phyloP scores from a whole-genome alignment of 2,797 vertebrate genomes.

The Cossypha dichroa region DNA sequence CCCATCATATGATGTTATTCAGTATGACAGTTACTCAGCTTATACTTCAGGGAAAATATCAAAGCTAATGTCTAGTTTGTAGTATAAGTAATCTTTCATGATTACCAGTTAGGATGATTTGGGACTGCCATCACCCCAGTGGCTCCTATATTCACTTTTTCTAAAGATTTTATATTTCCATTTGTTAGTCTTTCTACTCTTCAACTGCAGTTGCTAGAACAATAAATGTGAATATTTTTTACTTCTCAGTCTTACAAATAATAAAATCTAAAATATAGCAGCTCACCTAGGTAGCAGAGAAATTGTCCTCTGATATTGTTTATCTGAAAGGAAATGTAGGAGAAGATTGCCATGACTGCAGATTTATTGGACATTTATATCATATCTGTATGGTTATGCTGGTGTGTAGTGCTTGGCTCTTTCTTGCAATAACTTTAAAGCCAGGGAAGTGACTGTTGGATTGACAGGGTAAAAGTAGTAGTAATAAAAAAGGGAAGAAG shows the following conservation, averaged over 20 bases:
- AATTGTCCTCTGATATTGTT: slow-evolving; percentile 18
- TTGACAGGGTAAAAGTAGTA: slow-evolving; percentile 44
- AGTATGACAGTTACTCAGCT: slow-evolving; percentile 38
- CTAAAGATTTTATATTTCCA: slow-evolving; percentile 26
- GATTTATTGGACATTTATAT: slow-evolving; percentile 32
- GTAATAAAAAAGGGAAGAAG: slow-evolving; percentile 32
- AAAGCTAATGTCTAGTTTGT: slow-evolving; percentile 58
- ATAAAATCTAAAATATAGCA: slow-evolving; percentile 41
- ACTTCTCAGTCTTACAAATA: slow-evolving; percentile 33
- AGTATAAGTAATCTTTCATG: slow-evolving; percentile 43
- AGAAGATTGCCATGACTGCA: slow-evolving; percentile 25
- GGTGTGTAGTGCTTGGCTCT: slow-evolving; percentile 20
- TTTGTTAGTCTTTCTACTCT: slow-evolving; percentile 41
- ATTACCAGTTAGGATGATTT: slow-evolving; percentile 58
- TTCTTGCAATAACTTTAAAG: slow-evolving; percentile 58
- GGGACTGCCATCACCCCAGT: background rate
- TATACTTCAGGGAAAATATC: slow-evolving; percentile 57
- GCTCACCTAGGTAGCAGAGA: background rate
- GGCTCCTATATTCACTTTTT: slow-evolving; percentile 29
- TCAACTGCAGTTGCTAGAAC: slow-evolving; percentile 39
- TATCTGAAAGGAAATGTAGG: slow-evolving; percentile 14
- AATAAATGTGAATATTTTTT: slow-evolving; percentile 46
- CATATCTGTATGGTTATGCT: slow-evolving; percentile 42
- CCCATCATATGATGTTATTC: slow-evolving; percentile 27
- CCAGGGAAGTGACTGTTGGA: slow-evolving; percentile 17